A percentile compares a stretch with the other conserved stretches of the same genome.
Conservation (phyloP, 2,113 vertebrate species). For the Mandrillus leucophaeus region DNA sequence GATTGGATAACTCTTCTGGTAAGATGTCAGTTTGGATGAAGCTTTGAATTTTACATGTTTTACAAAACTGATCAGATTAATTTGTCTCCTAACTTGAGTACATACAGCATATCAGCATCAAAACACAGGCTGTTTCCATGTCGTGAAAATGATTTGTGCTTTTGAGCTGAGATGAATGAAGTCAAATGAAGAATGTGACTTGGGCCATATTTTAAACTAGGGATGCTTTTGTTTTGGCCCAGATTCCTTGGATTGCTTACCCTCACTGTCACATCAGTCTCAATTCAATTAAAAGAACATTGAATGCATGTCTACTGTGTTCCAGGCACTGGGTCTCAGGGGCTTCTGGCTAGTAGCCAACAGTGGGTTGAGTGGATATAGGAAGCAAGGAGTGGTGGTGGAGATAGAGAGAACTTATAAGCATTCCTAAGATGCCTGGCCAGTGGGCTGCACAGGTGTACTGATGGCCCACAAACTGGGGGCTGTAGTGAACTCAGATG, state of each 20-base stretch:
- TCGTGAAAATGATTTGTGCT: constrained; percentile 22
- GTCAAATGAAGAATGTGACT: constrained; percentile 27
- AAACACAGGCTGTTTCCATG: not conserved
- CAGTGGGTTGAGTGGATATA: not conserved
- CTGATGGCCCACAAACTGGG: not conserved
- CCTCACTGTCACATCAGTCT: not conserved
- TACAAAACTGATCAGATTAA: not conserved
- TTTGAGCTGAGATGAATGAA: constrained; percentile 41
- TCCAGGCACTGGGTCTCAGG: not conserved
- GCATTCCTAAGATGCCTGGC: not conserved
- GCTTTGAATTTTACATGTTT: constrained; percentile 40
- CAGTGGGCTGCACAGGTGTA: not conserved
- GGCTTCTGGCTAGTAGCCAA: not conserved
- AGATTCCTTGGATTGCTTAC: constrained; percentile 37
- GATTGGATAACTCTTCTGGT: constrained; percentile 88
- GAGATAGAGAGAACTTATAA: not conserved
- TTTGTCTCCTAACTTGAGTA: constrained; percentile 29
- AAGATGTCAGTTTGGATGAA: constrained; percentile 59
- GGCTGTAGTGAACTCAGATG: not conserved
- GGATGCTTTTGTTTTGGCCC: not conserved
- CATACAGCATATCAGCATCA: not conserved
- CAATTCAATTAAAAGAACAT: constrained; percentile 36
- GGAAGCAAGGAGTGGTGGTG: not conserved
- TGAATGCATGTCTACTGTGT: not conserved
- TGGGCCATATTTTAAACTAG: not conserved